Base-by-base conservation (phyloP, 2,797 vertebrate genomes). In the Nyctibius grandis region DNA sequence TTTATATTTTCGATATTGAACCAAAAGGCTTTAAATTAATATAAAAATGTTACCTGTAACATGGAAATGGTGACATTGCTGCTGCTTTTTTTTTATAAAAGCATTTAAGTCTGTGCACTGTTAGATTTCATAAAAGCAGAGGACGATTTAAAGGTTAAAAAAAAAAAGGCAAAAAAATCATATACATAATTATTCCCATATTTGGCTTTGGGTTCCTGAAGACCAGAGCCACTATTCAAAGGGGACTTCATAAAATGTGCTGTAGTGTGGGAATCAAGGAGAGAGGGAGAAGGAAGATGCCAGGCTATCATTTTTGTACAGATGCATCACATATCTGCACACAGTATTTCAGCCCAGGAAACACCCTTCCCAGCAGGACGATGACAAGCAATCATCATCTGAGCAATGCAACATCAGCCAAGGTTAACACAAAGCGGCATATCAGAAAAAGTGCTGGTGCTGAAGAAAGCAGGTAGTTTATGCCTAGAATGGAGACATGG, bases 81-180 rank as follows among this genome's bases (percentile, higher is more conserved):
- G 20, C 5, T 65, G 6, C 10, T 89, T 81, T 9, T 51, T 85
- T 76, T 9, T 51, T 85, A 33, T 13, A 82, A 45, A 12, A 79
- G 9, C 33, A 65, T 73, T 86, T 73, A 94, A 69, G 7, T 20
- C 17, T 59, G 12, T 15, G 11, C 22, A 60, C 31, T 47, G 36
- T 22, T 45, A 18, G 6, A 33, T 65, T 67, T 84, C 12, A 31
- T 61, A 34, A 70, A 84, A 87, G 5, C 6, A 25, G 2, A 45
- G 11, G 11, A 31, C 20, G 13, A 6, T 59, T 63, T 34, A 45
- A 77, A 70, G 5, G 19, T 26, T 21, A 48, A 15, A 9, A 15
- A 20, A n/a, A n/a, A n/a, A n/a, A 23, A 5, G 6, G 1, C 8
- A 11, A 48, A 56, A 28, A 63, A 7, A 5, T 5, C 0, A 5